Evolutionary conservation across 2,113 vertebrate genomes (phyloP).

Genomic region (Scolopax mira): DNA sequence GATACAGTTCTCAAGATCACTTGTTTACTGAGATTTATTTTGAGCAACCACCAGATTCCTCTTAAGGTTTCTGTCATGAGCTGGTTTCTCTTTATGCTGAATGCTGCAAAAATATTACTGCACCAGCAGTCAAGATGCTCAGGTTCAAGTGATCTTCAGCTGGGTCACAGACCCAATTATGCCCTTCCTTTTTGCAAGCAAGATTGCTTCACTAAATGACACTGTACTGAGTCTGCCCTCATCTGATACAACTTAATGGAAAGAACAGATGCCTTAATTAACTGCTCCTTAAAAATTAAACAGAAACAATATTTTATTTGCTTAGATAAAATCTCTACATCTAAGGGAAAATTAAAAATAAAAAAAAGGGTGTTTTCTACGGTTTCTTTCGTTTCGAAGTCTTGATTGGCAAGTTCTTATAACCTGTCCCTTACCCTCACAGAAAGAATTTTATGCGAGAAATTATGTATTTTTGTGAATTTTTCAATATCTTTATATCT

Average conservation of each 20-base stretch:
- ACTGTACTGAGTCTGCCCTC: background rate
- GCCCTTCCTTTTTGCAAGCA: background rate
- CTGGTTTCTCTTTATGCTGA: background rate
- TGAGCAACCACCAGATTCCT: background rate
- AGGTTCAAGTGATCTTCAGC: background rate
- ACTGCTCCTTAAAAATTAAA: background rate
- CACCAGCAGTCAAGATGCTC: background rate
- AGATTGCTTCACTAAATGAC: background rate
- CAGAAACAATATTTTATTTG: background rate
- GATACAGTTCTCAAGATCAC: background rate
- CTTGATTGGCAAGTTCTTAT: background rate
- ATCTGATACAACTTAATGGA: background rate
- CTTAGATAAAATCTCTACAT: background rate
- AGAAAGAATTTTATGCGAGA: background rate
- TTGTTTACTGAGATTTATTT: slow-evolving; percentile 3
- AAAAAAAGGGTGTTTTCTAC: rapidly evolving
- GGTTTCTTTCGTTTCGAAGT: background rate
- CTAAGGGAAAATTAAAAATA: background rate
- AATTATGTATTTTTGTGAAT: background rate
- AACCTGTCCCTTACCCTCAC: background rate
- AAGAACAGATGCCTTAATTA: background rate
- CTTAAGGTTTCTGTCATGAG: background rate
- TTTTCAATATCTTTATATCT: background rate
- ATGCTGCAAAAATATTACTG: background rate
- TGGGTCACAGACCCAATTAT: background rate